Conservation (phyloP, 1,140 invertebrate genomes). For the Drosophila prosaltans region DNA sequence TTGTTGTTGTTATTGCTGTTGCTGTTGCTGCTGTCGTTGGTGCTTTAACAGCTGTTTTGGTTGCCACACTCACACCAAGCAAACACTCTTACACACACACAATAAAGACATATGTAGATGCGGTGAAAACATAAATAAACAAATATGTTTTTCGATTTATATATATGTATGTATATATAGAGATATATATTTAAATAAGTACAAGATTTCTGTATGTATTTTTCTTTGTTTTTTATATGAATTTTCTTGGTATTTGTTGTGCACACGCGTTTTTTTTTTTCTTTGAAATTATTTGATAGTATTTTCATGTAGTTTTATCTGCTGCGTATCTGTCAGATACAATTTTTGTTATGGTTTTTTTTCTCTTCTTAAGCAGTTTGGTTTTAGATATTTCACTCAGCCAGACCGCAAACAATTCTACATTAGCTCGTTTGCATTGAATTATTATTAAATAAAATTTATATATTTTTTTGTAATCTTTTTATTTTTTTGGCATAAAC, state of each 20-base stretch:
- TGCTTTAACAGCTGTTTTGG: constrained; percentile 67
- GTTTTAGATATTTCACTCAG: constrained; percentile 28
- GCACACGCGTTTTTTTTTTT: constrained; percentile 45
- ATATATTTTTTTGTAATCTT: neutral
- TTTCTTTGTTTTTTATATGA: constrained; percentile 34
- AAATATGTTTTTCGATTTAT: constrained; percentile 36
- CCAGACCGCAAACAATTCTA: constrained; percentile 1
- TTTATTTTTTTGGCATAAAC: constrained; percentile 1
- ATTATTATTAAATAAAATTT: neutral
- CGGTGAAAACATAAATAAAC: constrained; percentile 61
- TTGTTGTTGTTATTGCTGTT: constrained; percentile 21
- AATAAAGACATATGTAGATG: neutral
- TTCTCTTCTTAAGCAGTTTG: constrained; percentile 29
- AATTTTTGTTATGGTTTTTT: constrained; percentile 22
- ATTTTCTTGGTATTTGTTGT: constrained; percentile 19
- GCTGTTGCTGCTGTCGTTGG: constrained; percentile 37
- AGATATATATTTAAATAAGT: constrained; percentile 27
- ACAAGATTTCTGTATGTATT: constrained; percentile 25
- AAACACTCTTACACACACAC: constrained; percentile 24
- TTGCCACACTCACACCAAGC: constrained; percentile 40
- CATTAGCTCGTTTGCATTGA: neutral
- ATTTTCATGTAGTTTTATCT: constrained; percentile 24
- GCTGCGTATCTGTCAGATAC: neutral
- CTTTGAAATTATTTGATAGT: constrained; percentile 17
- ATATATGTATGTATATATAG: constrained; percentile 32